A percentile compares a stretch with the other conserved stretches of the same genome.
Conservation (phyloP, 2,113 vertebrate species). For the Myotis brandtii region DNA sequence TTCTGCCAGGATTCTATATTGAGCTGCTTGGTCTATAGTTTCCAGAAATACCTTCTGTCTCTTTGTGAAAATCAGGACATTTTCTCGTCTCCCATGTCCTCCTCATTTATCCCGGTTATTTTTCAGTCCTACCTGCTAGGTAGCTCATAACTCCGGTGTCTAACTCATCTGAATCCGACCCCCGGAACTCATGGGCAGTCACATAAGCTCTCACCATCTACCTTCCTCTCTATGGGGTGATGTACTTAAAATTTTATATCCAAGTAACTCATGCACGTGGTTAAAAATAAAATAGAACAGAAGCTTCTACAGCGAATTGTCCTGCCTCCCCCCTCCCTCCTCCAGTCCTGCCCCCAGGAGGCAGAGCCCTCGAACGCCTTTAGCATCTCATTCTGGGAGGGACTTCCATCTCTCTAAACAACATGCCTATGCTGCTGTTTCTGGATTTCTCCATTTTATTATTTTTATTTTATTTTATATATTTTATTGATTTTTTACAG, state of each 20-base stretch:
- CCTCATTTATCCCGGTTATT: neutral
- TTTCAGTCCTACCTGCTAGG: conserved; percentile 29
- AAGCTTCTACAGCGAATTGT: neutral
- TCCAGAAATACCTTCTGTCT: conserved; percentile 79
- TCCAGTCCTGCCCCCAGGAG: neutral
- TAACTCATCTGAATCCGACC: neutral
- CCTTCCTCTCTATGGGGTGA: neutral
- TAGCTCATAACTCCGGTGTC: neutral
- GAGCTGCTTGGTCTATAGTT: conserved; percentile 72
- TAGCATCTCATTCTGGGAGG: neutral
- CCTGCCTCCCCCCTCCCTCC: neutral
- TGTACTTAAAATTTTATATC: neutral
- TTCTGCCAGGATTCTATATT: conserved; percentile 76
- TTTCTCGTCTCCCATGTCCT: neutral
- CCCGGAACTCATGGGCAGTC: neutral
- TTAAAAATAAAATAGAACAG: conserved; percentile 67
- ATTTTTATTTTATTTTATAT: too few relatives aligned
- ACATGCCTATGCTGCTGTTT: neutral
- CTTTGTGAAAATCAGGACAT: conserved; percentile 64
- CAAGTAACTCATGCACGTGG: neutral
- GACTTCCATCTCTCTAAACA: neutral
- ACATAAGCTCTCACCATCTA: neutral
- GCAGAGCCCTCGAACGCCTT: neutral
- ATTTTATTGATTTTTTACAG: too few relatives aligned
- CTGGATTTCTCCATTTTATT: neutral